Base-by-base conservation (phyloP, 1,140 invertebrate genomes). In the Capitella teleta region DNA sequence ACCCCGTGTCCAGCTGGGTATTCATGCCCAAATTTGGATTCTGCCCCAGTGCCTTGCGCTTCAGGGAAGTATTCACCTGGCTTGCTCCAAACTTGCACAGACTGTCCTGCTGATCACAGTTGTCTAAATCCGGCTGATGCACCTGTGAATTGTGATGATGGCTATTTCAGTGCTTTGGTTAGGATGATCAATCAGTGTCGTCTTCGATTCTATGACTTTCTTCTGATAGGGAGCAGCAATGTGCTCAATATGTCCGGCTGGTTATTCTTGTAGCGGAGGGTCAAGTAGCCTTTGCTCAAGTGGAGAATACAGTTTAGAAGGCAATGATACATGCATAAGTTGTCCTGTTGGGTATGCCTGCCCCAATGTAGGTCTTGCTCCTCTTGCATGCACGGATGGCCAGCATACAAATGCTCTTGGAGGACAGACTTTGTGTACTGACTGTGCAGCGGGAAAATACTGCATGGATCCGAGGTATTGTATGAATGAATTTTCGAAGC, bases 171-270 rank as follows among this genome's bases (percentile, higher is more conserved):
- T 44, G 5, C 42, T 6, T 8, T 16, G 10, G 42, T 44, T 41
- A 41, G 10, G 19, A 19, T 14, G 18, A 41, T 41, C 12, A 12
- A 41, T 41, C 12, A 10, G 10, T 41, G 18, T 41, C 10, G 10
- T n/a, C 10, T n/a, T 12, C 19, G 8, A 14, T 14, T 41, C 12
- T 41, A 41, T n/a, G 19, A 14, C 10, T 28, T 28, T 25, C 5
- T 5, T 23, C 42, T 44, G 6, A 25, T 26, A 44, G 47, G 47
- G 62, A 64, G 26, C 18, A 10, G 28, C 26, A 1, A 18, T 10
- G 16, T 49, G 47, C 18, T 18, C 14, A 6, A 24, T 26, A n/a
- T 49, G 47, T 37, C 47, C 47, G n/a, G 47, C 47, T 24, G 47
- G 47, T 5, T 23, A 21, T 2, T 41, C 34, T 2, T 49, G 47